phyloP scores from a whole-genome alignment of 1,140 invertebrate genomes.

The Pomacea maculata region DNA sequence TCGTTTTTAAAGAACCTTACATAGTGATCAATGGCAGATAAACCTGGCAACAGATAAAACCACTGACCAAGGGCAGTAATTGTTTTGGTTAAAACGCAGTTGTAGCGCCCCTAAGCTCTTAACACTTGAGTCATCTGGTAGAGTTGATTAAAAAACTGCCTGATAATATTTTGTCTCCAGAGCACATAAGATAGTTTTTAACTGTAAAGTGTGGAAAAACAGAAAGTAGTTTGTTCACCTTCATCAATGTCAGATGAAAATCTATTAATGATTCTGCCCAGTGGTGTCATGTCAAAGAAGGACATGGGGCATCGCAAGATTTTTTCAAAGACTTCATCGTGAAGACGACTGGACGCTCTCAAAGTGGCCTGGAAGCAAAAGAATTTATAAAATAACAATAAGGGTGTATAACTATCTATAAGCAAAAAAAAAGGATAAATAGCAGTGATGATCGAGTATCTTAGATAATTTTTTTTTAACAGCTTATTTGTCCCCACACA shows the following conservation, averaged over 20 bases:
- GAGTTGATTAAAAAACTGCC: too few relatives aligned
- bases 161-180: too few relatives aligned
- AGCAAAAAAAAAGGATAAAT: too few relatives aligned
- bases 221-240: constrained; percentile 61
- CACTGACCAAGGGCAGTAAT: too few relatives aligned
- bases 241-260: constrained; percentile 71
- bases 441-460: too few relatives aligned
- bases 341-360: constrained; percentile 73
- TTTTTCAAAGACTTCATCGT: constrained; percentile 66
- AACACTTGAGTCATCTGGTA: neutral
- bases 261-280: constrained; percentile 72
- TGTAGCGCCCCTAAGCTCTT: too few relatives aligned
- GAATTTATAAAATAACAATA: constrained; percentile 1
- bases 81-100: too few relatives aligned
- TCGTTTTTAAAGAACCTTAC: too few relatives aligned
- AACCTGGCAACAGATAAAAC: too few relatives aligned
- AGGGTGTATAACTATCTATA: neutral
- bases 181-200: neutral
- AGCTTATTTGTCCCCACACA: too few relatives aligned
- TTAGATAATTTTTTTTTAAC: too few relatives aligned
- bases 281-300: constrained; percentile 75
- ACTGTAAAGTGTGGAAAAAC: neutral
- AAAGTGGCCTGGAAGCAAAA: constrained; percentile 67
- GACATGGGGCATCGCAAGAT: constrained; percentile 71
- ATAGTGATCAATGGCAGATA: too few relatives aligned